Conservation (phyloP, 2,797 vertebrate genomes). For the Silurus lanzhouensis region DNA sequence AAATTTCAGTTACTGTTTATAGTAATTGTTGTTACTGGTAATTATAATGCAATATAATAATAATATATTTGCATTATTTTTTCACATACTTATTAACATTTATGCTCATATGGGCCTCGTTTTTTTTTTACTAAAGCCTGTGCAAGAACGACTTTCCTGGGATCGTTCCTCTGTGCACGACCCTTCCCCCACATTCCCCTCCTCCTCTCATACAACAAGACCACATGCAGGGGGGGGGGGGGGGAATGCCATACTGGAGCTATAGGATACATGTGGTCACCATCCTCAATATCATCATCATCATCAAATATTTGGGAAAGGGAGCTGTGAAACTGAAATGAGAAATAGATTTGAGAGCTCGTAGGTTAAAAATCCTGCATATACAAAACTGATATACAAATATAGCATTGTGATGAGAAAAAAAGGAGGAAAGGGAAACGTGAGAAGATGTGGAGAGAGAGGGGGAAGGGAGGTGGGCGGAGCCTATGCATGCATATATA, state of each 20-base stretch:
- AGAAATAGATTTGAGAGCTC: background rate
- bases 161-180: conserved; percentile 15
- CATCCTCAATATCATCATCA: no score
- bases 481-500: conserved; percentile 41
- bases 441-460: background rate
- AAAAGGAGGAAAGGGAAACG: conserved; percentile 40
- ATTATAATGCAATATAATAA: background rate
- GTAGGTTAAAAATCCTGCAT: background rate
- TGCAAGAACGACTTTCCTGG: background rate
- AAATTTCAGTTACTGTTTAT: background rate
- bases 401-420: background rate
- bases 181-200: background rate
- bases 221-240: background rate
- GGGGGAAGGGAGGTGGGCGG: conserved; percentile 58
- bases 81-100: background rate
- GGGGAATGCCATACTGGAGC: background rate
- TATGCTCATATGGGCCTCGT: background rate
- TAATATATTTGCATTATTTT: background rate
- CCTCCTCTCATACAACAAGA: background rate
- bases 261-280: background rate
- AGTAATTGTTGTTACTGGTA: background rate
- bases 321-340: background rate
- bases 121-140: background rate
- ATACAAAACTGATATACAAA: background rate
- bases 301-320: background rate